A percentile compares a stretch with the other conserved stretches of the same genome.
phyloP scores from a whole-genome alignment of 2,888 invertebrate species.

The Oeneis ivallda region DNA sequence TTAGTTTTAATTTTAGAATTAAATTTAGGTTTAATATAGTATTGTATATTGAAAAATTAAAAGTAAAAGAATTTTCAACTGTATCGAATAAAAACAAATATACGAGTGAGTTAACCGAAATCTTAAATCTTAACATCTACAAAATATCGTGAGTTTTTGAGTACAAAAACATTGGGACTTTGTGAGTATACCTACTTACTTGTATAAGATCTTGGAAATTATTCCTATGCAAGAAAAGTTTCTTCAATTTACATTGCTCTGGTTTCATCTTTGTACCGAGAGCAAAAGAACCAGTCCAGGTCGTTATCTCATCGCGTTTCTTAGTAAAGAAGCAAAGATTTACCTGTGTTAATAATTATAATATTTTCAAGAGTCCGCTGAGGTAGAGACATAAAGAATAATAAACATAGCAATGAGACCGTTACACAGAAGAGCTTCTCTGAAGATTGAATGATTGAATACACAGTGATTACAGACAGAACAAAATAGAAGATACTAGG shows the following conservation, averaged over 20 bases:
- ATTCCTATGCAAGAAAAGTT: background rate
- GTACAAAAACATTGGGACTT: background rate
- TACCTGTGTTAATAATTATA: conserved; percentile 1
- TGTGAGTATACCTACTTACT: background rate
- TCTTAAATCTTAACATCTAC: too few species aligned
- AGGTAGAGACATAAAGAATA: background rate
- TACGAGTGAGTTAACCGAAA: too few species aligned
- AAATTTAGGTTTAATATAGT: too few species aligned
- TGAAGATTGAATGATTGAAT: too few species aligned
- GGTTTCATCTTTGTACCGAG: background rate
- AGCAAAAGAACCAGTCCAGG: background rate
- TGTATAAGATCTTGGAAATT: background rate
- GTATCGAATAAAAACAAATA: too few species aligned
- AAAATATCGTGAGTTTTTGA: background rate
- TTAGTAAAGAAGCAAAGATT: background rate
- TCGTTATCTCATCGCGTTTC: background rate
- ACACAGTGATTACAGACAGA: too few species aligned
- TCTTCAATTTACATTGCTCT: background rate
- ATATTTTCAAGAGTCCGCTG: background rate
- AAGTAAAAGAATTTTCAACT: too few species aligned
- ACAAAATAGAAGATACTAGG: too few species aligned
- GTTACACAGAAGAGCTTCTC: too few species aligned
- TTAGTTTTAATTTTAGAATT: too few species aligned
- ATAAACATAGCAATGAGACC: background rate
- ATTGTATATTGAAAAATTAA: too few species aligned